Evolutionary conservation across 1,140 invertebrate species (phyloP).

Genomic region (Heliconius nattereri): DNA sequence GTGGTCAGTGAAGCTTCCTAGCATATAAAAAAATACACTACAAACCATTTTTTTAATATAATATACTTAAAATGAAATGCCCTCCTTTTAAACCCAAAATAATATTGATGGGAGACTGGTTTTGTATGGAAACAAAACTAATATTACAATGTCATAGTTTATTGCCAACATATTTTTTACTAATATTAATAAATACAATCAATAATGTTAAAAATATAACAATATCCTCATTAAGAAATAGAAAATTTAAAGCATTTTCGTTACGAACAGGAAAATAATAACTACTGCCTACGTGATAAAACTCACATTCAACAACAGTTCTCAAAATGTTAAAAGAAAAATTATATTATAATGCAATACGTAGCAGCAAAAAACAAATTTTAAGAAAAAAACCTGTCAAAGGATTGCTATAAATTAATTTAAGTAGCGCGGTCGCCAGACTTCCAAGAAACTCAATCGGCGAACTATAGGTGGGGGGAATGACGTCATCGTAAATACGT

Average conservation of each 20-base stretch:
- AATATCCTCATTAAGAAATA: background rate
- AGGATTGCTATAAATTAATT: slow-evolving; percentile 37
- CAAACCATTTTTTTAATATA: background rate
- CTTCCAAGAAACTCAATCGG: slow-evolving; percentile 60
- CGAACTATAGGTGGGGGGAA: slow-evolving; percentile 31
- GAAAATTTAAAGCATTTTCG: background rate
- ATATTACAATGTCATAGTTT: no score
- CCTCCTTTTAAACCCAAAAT: no score
- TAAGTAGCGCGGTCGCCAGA: slow-evolving; percentile 50
- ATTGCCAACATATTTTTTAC: no score
- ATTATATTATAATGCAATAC: slow-evolving; percentile 1
- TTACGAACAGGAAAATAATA: slow-evolving; percentile 10
- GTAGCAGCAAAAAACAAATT: slow-evolving; percentile 17
- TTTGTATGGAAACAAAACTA: no score
- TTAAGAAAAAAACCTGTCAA: slow-evolving; percentile 30
- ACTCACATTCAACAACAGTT: slow-evolving; percentile 24
- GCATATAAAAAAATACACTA: background rate
- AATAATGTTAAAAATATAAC: background rate
- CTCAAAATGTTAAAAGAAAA: slow-evolving; percentile 26
- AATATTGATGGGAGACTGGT: no score
- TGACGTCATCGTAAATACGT: slow-evolving; percentile 55
- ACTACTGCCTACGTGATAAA: slow-evolving; percentile 31
- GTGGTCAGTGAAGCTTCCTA: slow-evolving; percentile 37
- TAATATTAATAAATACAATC: background rate
- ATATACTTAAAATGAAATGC: no score